Evolutionary conservation across 2,888 invertebrate genomes (phyloP).

Genomic region (Caenorhabditis uteleia): DNA sequence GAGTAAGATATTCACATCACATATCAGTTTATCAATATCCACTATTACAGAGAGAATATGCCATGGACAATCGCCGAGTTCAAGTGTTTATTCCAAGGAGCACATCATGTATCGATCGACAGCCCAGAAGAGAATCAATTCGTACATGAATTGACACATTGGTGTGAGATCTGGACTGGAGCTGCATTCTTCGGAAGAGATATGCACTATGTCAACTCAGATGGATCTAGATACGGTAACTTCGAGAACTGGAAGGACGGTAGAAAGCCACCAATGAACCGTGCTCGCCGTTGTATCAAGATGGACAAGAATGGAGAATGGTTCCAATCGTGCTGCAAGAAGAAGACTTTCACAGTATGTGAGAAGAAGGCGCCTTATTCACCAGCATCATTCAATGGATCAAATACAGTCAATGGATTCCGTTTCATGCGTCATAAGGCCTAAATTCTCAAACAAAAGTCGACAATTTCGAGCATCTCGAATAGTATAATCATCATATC

Average conservation of each 20-base stretch:
- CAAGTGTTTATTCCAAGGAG: conserved; percentile 65
- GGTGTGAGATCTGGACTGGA: conserved; percentile 63
- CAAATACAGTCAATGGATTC: conserved; percentile 30
- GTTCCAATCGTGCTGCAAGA: conserved; percentile 68
- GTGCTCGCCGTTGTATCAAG: conserved; percentile 65
- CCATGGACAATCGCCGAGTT: conserved; percentile 65
- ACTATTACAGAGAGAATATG: conserved; percentile 47
- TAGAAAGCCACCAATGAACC: conserved; percentile 59
- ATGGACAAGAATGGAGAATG: conserved; percentile 61
- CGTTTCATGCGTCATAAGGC: conserved; percentile 32
- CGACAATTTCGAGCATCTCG: conserved; percentile 33
- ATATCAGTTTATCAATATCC: neutral
- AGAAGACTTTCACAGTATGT: conserved; percentile 61
- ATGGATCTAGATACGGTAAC: conserved; percentile 51
- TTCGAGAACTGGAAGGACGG: conserved; percentile 63
- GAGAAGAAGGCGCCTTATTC: conserved; percentile 48
- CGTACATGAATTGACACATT: conserved; percentile 59
- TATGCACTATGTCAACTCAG: conserved; percentile 59
- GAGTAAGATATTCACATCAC: conserved; percentile 20
- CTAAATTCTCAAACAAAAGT: conserved; percentile 1
- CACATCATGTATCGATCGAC: conserved; percentile 61
- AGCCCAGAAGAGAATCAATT: conserved; percentile 63
- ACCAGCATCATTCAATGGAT: conserved; percentile 10
- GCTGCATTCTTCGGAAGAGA: conserved; percentile 63
- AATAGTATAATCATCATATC: too few relatives aligned